Percentiles rank a stretch among this genome's conserved stretches.
Conservation (phyloP, 2,888 invertebrate genomes). For the Idaea straminata region DNA sequence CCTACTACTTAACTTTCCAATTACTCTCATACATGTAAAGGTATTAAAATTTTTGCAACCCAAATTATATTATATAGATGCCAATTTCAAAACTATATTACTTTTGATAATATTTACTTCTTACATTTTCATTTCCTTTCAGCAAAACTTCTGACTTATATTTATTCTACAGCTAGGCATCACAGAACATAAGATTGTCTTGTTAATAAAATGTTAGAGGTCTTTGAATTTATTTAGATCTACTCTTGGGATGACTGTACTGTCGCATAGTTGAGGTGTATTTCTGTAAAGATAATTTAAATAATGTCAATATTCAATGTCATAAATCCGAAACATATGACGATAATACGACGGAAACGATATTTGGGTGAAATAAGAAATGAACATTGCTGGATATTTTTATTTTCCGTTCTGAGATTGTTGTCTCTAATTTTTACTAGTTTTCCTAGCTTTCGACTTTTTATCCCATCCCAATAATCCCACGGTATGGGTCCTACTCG, state of each 20-base stretch:
- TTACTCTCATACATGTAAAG: constrained; percentile 10
- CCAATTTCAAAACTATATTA: not conserved
- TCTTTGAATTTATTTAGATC: constrained; percentile 83
- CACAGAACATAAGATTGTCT: constrained; percentile 34
- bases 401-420: no score
- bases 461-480: no score
- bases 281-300: constrained; percentile 78
- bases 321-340: no score
- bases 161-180: constrained; percentile 20
- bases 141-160: constrained; percentile 19
- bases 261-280: constrained; percentile 81
- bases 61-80: not conserved
- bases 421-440: no score
- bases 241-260: constrained; percentile 79
- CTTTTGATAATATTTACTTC: not conserved
- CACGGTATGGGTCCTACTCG: no score
- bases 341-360: no score
- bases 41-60: not conserved
- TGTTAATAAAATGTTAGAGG: constrained; percentile 31
- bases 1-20: constrained; percentile 7
- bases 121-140: constrained; percentile 5
- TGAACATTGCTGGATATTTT: no score
- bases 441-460: no score
- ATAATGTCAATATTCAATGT: not conserved
- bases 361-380: no score